Evolutionary conservation across 2,888 invertebrate genomes (phyloP).

Genomic region (Drosophila meridiana): DNA sequence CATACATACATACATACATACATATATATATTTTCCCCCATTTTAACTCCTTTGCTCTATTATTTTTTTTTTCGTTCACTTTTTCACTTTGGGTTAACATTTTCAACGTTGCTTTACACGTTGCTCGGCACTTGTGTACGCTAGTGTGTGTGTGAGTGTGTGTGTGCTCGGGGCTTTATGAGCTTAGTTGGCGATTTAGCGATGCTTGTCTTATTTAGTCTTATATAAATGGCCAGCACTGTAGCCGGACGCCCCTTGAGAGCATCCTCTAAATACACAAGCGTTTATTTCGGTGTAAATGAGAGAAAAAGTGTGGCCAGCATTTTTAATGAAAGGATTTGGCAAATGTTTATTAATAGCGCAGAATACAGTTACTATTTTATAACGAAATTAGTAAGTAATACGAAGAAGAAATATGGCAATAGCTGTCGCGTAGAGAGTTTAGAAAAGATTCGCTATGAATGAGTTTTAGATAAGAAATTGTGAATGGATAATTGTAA

Average conservation of each 20-base stretch:
- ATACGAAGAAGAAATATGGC: not conserved
- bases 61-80: slow-evolving; percentile 32
- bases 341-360: slow-evolving; percentile 38
- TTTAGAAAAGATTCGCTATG: not conserved
- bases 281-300: slow-evolving; percentile 36
- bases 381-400: not conserved
- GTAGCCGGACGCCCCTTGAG: slow-evolving; percentile 17
- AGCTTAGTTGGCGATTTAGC: slow-evolving; percentile 80
- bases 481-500: no score
- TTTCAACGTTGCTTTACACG: slow-evolving; percentile 71
- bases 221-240: slow-evolving; percentile 72
- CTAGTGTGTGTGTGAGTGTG: not conserved
- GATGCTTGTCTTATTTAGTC: slow-evolving; percentile 80
- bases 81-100: slow-evolving; percentile 58
- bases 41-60: slow-evolving; percentile 22
- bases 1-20: slow-evolving; percentile 4
- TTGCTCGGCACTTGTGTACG: slow-evolving; percentile 65
- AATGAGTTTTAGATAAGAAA: not conserved
- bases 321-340: slow-evolving; percentile 18
- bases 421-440: not conserved
- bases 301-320: slow-evolving; percentile 15
- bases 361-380: not conserved
- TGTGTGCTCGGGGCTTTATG: slow-evolving; percentile 61
- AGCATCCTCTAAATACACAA: slow-evolving; percentile 14
- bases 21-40: slow-evolving; percentile 17